phyloP scores from a whole-genome alignment of 92 coral and sea anemone genomes.

The Actinernus sp. region DNA sequence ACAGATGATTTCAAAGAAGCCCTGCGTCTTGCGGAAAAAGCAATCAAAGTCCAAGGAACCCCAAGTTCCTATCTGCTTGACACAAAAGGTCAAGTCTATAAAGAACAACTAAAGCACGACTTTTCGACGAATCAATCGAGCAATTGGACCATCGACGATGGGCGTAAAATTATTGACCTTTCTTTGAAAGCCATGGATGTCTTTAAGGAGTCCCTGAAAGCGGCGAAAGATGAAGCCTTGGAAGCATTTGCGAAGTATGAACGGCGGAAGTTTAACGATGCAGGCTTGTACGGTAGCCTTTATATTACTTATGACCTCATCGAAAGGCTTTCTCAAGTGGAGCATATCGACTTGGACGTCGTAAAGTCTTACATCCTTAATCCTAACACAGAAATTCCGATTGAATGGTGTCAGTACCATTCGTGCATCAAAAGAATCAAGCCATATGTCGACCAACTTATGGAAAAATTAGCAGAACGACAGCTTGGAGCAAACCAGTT shows the following conservation, averaged over 20 bases:
- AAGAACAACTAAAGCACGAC: conserved; percentile 9
- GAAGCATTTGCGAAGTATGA: not conserved
- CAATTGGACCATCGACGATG: conserved; percentile 10
- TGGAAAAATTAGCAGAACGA: conserved; percentile 22
- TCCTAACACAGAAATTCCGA: not conserved
- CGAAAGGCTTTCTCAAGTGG: conserved; percentile 23
- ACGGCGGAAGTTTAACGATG: conserved; percentile 11
- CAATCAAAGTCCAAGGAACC: not conserved
- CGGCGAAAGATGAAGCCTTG: conserved; percentile 10
- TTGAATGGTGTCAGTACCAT: not conserved
- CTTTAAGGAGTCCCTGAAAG: conserved; percentile 10
- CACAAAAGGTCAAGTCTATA: conserved; percentile 34
- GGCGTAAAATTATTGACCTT: conserved; percentile 21
- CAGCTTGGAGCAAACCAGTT: conserved; percentile 7
- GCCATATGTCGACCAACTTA: conserved; percentile 1
- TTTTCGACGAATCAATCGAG: not conserved
- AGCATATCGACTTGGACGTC: conserved; percentile 5
- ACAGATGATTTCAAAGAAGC: conserved; percentile 14
- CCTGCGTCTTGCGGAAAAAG: conserved; percentile 17
- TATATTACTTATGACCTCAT: conserved; percentile 21
- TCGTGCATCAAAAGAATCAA: not conserved
- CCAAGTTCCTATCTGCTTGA: conserved; percentile 31
- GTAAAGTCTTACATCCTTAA: conserved; percentile 3
- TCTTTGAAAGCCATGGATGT: conserved; percentile 18
- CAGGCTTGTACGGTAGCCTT: conserved; percentile 17